Percentiles rank a stretch among this genome's conserved stretches.
These are phyloP conservation scores for Apogon hyalosoma DNA, from an alignment of 2,797 vertebrate genomes.

Conservation along the genomic window DNA sequence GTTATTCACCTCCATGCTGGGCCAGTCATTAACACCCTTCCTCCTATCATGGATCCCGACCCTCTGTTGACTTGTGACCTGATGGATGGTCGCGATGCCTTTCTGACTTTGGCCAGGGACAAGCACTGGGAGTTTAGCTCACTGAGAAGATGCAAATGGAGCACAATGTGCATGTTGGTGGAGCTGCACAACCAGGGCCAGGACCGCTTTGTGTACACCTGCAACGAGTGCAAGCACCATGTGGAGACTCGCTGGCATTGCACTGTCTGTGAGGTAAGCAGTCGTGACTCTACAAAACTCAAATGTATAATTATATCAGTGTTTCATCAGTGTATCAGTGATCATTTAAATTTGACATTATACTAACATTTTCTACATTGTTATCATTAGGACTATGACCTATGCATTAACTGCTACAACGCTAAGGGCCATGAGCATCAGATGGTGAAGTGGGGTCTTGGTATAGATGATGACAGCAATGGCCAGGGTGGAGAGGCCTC, in stretches of 20 bases:
- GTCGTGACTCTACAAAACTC: background rate
- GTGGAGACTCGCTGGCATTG: conserved; percentile 99
- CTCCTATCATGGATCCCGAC: conserved; percentile 95
- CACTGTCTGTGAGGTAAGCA: conserved; percentile 95
- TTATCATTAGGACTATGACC: conserved; percentile 92
- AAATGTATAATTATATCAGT: background rate
- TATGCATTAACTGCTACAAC: conserved; percentile 99
- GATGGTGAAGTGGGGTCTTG: conserved; percentile 99
- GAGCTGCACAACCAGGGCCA: conserved; percentile 98
- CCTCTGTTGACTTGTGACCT: conserved; percentile 94
- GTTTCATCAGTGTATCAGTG: too few relatives aligned
- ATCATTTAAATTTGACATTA: conserved; percentile 2
- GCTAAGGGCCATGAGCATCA: conserved; percentile 95
- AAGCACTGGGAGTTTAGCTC: conserved; percentile 99
- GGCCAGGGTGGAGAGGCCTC: conserved; percentile 92
- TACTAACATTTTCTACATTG: conserved; percentile 9
- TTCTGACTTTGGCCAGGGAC: conserved; percentile 95
- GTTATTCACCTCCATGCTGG: conserved; percentile 96
- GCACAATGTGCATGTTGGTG: conserved; percentile 98
- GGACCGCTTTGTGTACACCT: conserved; percentile 98
- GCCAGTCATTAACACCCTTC: conserved; percentile 94
- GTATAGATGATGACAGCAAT: conserved; percentile 94
- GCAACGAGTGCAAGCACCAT: conserved; percentile 99
- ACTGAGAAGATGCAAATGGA: conserved; percentile 95
- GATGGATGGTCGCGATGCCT: conserved; percentile 98